Base-by-base conservation (phyloP, 2,888 invertebrate genomes). In the Pristionchus mayeri region DNA sequence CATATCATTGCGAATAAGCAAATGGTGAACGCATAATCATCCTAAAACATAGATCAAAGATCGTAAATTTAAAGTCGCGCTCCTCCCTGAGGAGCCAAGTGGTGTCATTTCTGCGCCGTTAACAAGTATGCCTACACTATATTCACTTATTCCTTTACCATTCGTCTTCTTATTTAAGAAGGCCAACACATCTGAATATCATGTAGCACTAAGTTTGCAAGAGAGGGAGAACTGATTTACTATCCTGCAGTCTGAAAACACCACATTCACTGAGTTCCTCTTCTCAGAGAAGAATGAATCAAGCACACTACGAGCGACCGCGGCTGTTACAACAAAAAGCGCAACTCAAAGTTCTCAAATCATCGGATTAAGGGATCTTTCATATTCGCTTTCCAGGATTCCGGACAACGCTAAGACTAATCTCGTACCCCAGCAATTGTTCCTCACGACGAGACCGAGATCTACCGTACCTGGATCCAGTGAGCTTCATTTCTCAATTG, bases 41-140 rank as follows among this genome's bases (percentile, higher is more conserved):
- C n/a, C n/a, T n/a, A n/a, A n/a, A n/a, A n/a, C n/a, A n/a, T n/a
- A n/a, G n/a, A n/a, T n/a, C n/a, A n/a, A n/a, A n/a, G n/a, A n/a
- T n/a, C n/a, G n/a, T n/a, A n/a, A n/a, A n/a, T 57, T 82, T 48
- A 24, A 89, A 89, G 87, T 44, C 80, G 88, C 83, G 54, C 76
- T 44, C 86, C 91, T 16, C 90, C 90, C 3, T 34, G 83, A 3
- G 90, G 90, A 24, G 88, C 90, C 2, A 85, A 87, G 40, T 91
- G 91, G 90, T 91, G 91, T 87, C 90, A 91, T 7, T 85, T 91
- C 4, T 91, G 91, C 84, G 87, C 91, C 0, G 87, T 89, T 30
- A 87, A 86, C 76, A 85, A 44, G 71, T 71, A n/a, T n/a, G n/a
- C n/a, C n/a, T n/a, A n/a, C n/a, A n/a, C n/a, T n/a, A n/a, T n/a